Percentiles rank a stretch among this genome's conserved stretches.
phyloP scores from a whole-genome alignment of 92 coral and sea anemone genomes.

The Paramuricea clavata region DNA sequence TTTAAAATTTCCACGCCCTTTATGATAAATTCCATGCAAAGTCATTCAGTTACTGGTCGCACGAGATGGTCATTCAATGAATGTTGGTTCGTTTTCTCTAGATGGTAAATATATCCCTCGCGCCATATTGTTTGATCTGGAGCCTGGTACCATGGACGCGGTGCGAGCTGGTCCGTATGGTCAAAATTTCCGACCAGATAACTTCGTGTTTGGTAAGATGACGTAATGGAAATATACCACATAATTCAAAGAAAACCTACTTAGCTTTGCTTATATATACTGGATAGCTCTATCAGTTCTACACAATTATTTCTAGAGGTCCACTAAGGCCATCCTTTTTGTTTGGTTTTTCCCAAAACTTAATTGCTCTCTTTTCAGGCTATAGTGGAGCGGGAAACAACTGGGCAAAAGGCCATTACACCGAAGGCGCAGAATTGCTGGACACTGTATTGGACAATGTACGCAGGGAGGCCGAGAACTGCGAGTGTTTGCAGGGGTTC shows the following conservation, averaged over 20 bases:
- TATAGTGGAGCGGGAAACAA: conserved; percentile 94
- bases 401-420: conserved; percentile 96
- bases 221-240: background rate
- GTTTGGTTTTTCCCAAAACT: too few relatives aligned
- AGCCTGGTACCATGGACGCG: conserved; percentile 94
- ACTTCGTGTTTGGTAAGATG: conserved; percentile 85
- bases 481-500: conserved; percentile 90
- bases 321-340: too few relatives aligned
- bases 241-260: too few relatives aligned
- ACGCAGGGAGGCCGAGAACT: conserved; percentile 88
- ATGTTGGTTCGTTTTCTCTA: background rate
- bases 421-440: conserved; percentile 87
- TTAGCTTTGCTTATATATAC: too few relatives aligned
- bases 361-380: conserved; percentile 50
- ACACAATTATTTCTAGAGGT: too few relatives aligned
- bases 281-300: too few relatives aligned
- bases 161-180: conserved; percentile 89
- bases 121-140: conserved; percentile 87
- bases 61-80: background rate
- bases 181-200: conserved; percentile 90
- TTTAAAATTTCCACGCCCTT: too few relatives aligned
- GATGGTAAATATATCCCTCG: conserved; percentile 94
- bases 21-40: too few relatives aligned
- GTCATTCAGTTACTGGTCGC: too few relatives aligned
- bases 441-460: conserved; percentile 89